Percentiles rank a stretch among this genome's conserved stretches.
Evolutionary conservation across 2,797 vertebrate species (phyloP).

Genomic region (Coccyzus lansbergi): DNA sequence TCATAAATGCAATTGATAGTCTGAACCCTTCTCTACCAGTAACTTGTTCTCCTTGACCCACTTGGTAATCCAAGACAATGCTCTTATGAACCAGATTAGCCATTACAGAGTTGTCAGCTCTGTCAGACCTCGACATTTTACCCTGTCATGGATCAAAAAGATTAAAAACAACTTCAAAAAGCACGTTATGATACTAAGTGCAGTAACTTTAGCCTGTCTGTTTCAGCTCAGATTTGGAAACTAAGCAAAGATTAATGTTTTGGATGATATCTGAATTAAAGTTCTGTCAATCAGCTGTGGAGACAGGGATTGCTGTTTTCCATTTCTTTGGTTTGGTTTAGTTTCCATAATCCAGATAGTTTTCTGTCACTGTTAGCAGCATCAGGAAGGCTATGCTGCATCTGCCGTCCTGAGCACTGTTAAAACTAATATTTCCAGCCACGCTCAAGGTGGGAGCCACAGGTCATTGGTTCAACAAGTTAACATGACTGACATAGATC

Average conservation of each 20-base stretch:
- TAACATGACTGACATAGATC: conserved; percentile 6
- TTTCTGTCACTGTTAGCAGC: background rate
- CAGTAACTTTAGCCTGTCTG: background rate
- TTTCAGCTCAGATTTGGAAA: conserved; percentile 35
- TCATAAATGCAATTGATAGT: background rate
- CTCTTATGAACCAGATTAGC: background rate
- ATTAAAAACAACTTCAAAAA: conserved; percentile 33
- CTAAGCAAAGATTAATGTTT: conserved; percentile 38
- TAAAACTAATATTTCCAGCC: background rate
- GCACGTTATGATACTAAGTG: background rate
- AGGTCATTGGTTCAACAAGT: conserved; percentile 34
- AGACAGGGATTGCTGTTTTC: background rate
- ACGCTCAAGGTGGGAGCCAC: background rate
- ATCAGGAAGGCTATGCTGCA: background rate
- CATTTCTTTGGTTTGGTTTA: background rate
- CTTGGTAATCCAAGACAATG: background rate
- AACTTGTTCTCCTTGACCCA: background rate
- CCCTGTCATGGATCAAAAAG: conserved; percentile 25
- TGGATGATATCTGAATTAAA: conserved; percentile 3
- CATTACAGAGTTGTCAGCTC: background rate
- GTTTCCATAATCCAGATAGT: background rate
- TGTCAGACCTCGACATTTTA: background rate
- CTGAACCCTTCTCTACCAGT: background rate
- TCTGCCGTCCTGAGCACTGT: background rate
- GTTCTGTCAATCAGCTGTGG: conserved; percentile 2